These are phyloP conservation scores for Tympanuchus pallidicinctus DNA, from an alignment of 2,113 vertebrate genomes.

Conservation along the genomic window DNA sequence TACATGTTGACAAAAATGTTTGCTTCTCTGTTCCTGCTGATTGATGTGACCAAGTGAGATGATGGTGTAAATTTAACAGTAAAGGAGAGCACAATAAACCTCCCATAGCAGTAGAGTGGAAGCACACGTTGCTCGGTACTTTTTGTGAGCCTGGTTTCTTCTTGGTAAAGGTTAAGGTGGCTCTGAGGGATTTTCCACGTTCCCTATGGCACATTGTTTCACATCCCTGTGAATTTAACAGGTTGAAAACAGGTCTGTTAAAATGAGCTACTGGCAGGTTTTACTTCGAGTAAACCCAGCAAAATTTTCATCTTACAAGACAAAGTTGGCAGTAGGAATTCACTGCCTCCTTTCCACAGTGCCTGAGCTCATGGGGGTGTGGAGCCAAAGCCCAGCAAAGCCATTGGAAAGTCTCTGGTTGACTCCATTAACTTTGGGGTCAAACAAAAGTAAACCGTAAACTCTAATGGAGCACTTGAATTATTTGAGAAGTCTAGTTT, in stretches of 20 bases:
- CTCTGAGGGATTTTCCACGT: neutral
- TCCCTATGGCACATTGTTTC: neutral
- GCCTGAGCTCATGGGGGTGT: accelerated
- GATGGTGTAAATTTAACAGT: neutral
- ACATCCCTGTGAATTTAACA: neutral
- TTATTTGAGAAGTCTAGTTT: conserved; percentile 56
- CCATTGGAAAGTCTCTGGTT: neutral
- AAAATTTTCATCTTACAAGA: neutral
- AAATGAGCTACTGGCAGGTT: neutral
- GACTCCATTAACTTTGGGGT: conserved; percentile 58
- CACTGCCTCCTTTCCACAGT: accelerated
- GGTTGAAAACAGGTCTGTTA: neutral
- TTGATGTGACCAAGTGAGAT: neutral
- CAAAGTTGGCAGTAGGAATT: neutral
- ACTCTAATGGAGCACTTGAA: conserved; percentile 52
- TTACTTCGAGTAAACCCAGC: neutral
- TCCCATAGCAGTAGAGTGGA: neutral
- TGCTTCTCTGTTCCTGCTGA: neutral
- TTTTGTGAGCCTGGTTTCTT: neutral
- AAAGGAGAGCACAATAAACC: neutral
- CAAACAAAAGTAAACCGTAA: conserved; percentile 65
- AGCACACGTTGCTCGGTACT: neutral
- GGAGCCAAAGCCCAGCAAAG: neutral
- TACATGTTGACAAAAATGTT: neutral
- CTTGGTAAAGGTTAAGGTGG: neutral